Evolutionary conservation across 2,797 vertebrate species (phyloP).

Genomic region (Epinephelus awoara): DNA sequence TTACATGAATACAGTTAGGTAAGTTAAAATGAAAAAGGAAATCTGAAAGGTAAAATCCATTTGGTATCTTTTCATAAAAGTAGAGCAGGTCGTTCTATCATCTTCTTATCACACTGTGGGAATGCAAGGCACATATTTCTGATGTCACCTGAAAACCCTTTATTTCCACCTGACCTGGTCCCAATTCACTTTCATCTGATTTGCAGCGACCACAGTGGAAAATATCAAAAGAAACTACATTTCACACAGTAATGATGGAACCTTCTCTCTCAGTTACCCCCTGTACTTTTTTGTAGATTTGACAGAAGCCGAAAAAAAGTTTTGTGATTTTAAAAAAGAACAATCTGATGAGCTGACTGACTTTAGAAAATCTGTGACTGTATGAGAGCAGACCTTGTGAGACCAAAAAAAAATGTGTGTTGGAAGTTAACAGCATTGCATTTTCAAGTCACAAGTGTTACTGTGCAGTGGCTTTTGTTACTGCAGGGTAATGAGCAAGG

Average conservation of each 20-base stretch:
- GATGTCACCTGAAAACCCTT: conserved; percentile 19
- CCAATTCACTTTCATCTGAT: conserved; percentile 13
- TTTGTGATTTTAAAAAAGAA: conserved; percentile 7
- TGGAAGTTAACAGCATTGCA: too few species aligned
- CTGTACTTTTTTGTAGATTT: background rate
- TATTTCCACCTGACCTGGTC: conserved; percentile 27
- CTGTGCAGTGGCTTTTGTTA: background rate
- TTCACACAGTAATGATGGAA: conserved; percentile 11
- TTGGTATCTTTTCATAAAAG: conserved; percentile 10
- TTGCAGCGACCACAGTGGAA: background rate
- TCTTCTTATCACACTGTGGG: background rate
- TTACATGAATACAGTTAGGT: background rate
- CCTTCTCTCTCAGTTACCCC: background rate
- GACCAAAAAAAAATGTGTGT: background rate
- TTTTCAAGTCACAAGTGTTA: too few species aligned
- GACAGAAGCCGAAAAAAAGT: background rate
- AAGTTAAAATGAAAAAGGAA: background rate
- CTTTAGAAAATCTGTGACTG: background rate
- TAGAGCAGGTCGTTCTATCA: conserved; percentile 1
- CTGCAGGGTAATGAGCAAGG: background rate
- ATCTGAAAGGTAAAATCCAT: conserved; percentile 12
- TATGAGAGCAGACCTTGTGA: background rate
- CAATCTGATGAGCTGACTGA: conserved; percentile 15
- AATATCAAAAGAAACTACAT: conserved; percentile 26
- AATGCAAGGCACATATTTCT: background rate